phyloP scores from a whole-genome alignment of 2,888 invertebrate genomes.

The Phymatocera aterrima region DNA sequence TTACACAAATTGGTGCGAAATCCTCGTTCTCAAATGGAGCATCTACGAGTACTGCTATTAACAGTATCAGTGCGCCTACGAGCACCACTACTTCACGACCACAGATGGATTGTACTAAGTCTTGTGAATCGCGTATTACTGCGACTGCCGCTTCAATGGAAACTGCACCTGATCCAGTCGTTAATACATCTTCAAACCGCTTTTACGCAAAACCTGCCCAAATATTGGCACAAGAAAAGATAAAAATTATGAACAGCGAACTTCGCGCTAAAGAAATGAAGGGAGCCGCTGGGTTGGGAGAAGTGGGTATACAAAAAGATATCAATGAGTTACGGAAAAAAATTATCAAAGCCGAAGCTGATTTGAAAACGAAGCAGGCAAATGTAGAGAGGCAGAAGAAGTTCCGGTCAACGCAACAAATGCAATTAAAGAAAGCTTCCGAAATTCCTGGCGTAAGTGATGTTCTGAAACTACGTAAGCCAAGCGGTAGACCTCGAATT shows the following conservation, averaged over 20 bases:
- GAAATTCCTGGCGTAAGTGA: neutral
- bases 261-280: neutral
- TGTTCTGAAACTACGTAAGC: neutral
- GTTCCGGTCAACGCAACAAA: neutral
- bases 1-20: neutral
- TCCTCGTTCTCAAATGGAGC: neutral
- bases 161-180: neutral
- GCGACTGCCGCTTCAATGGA: neutral
- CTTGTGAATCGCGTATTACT: neutral
- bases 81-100: neutral
- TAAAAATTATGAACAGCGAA: neutral
- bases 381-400: neutral
- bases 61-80: neutral
- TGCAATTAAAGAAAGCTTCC: neutral
- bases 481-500: conserved; percentile 43
- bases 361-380: neutral
- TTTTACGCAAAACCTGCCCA: neutral
- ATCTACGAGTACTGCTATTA: neutral
- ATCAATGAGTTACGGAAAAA: neutral
- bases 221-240: neutral
- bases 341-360: neutral
- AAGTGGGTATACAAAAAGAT: neutral
- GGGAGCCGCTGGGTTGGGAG: neutral
- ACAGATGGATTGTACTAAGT: neutral
- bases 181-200: neutral